phyloP scores from a whole-genome alignment of 2,113 vertebrate genomes.

The Sturnus vulgaris region DNA sequence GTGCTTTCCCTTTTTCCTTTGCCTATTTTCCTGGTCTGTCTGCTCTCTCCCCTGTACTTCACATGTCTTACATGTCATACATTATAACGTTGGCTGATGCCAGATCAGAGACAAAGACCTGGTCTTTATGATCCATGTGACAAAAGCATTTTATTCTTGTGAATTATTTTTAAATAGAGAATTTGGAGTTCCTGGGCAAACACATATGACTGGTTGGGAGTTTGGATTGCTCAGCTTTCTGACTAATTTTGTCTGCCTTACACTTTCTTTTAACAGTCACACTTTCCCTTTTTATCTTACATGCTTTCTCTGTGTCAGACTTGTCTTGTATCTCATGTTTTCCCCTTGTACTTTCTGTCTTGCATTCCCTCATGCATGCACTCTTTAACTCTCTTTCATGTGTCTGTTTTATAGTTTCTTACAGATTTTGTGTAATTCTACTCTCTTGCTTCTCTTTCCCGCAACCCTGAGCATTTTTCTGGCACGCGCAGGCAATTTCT shows the following conservation, averaged over 20 bases:
- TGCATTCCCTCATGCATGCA: background rate
- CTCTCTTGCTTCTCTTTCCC: background rate
- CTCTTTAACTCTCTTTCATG: background rate
- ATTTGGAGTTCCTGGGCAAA: too few species aligned
- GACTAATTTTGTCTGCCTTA: background rate
- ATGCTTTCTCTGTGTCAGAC: background rate
- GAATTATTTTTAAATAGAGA: too few species aligned
- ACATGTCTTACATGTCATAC: background rate
- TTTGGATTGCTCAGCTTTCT: too few species aligned
- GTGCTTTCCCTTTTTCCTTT: background rate
- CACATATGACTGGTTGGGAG: too few species aligned
- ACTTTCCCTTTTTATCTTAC: background rate
- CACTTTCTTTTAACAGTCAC: background rate
- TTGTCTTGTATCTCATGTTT: background rate
- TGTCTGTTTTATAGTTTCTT: background rate
- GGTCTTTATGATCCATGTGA: too few species aligned
- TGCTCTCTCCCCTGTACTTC: background rate
- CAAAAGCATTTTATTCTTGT: too few species aligned
- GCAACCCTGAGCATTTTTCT: background rate
- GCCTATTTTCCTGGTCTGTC: background rate
- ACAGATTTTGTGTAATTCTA: background rate
- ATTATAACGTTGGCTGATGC: background rate
- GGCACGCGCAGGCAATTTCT: accelerated
- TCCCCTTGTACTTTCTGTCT: background rate
- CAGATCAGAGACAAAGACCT: too few species aligned